Base-by-base conservation (phyloP, 2,797 vertebrate species). In the Acanthis flammea region DNA sequence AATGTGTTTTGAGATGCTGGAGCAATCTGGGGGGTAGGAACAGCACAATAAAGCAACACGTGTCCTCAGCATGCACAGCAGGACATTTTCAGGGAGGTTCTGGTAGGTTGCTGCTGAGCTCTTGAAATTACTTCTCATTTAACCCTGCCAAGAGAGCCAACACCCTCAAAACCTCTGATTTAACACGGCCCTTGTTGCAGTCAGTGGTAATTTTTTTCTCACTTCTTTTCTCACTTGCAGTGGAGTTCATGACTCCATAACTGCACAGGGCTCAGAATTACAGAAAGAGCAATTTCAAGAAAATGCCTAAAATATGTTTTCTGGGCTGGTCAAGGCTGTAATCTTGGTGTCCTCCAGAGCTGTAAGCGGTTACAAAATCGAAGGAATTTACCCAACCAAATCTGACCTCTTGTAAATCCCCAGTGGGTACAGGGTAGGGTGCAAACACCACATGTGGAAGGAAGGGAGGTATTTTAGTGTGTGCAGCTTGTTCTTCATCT, bases 321-420 rank as follows among this genome's bases (percentile, higher is more conserved):
- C 87, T 88, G 58, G 72, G 35, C 58, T 86, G 44, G 22, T 72
- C 61, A 61, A 65, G 68, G 73, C 78, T 91, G 10, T 83, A 94
- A 94, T 94, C 82, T 77, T 83, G 78, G 79, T 86, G 87, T 88
- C 92, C 67, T 95, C 85, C 90, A 88, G 81, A 61, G 75, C 75
- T 88, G 39, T n/a, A 66, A 72, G 63, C 19, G 91, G 71, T 93
- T 93, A 73, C 37, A 39, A 68, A 94, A 90, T 50, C 25, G 10
- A 37, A 90, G 88, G 85, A 94, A 91, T 92, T 92, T 65, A 71
- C n/a, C n/a, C 78, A 41, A 57, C 61, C 54, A 39, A 80, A 47
- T n/a, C 41, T 90, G 93, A 89, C 89, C 81, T 73, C 85, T 67
- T 80, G 53, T 17, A 57, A 80, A 57, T 15, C 89, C 77, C 78